phyloP scores from a whole-genome alignment of 2,888 invertebrate species.

The Frankliniella fusca region DNA sequence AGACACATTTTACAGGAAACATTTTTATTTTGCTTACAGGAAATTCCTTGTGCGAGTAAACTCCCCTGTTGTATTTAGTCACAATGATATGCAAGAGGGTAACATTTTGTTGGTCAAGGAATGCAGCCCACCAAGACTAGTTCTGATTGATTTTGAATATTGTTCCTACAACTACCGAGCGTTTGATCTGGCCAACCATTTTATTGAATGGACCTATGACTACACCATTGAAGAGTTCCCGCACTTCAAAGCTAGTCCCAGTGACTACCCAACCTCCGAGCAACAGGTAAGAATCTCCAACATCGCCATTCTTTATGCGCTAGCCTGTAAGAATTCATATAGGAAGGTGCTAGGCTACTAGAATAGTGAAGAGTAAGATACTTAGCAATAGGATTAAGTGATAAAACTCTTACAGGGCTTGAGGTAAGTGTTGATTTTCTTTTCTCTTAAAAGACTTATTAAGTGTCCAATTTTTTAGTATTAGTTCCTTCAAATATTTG shows the following conservation, averaged over 20 bases:
- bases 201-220: conserved; percentile 87
- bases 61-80: conserved; percentile 87
- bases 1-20: conserved; percentile 47
- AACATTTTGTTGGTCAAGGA: conserved; percentile 58
- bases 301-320: background rate
- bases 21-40: conserved; percentile 40
- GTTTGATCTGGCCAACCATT: conserved; percentile 92
- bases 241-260: conserved; percentile 64
- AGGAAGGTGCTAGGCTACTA: conserved; percentile 13
- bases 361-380: background rate
- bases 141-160: conserved; percentile 90
- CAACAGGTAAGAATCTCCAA: conserved; percentile 62
- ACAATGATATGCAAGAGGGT: conserved; percentile 93
- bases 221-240: conserved; percentile 76
- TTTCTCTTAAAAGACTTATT: background rate
- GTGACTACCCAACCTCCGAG: conserved; percentile 68
- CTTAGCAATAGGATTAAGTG: background rate
- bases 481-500: too few species aligned
- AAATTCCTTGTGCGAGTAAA: conserved; percentile 42
- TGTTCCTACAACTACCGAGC: conserved; percentile 92
- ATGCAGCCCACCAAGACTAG: conserved; percentile 45
- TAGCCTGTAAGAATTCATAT: background rate
- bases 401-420: conserved; percentile 19
- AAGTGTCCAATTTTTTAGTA: too few species aligned
- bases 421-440: conserved; percentile 2